Evolutionary conservation across 2,113 vertebrate species (phyloP), one percentile per base, ranked within the genome.

Genomic region (Burhinus bistriatus): DNA sequence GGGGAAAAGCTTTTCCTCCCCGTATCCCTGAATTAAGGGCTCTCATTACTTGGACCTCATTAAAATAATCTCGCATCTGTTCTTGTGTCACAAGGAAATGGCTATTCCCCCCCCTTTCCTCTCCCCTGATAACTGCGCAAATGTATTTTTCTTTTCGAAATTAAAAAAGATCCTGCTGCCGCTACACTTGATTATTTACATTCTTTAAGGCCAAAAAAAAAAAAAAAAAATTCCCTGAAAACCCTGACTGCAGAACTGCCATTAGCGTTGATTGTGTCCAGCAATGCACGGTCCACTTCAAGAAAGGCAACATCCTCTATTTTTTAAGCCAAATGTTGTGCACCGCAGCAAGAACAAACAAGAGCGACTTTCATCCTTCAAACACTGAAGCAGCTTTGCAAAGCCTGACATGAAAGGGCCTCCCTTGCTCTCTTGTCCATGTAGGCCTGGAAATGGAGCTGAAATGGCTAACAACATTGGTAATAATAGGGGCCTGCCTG

Each of bases 401-500:
- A 96, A 98, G 97, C 97, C 98, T 95, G 97, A 99, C 98, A 99
- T 99, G 98, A 99, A 99, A 99, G 98, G 93, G 92, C 97, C 97
- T 95, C 65, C 98, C 97, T 98, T 98, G 96, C 97, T 94, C 95
- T 97, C 97, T 98, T 97, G 90, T 98, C 98, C 98, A 97, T 96
- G 78, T 91, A 98, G 97, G 98, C 97, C 96, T 97, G 97, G 97
- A 99, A 99, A 99, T 98, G 98, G 98, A 98, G 97, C 94, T 91
- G 97, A 97, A 98, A 98, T 97, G 94, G 96, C 98, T 98, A 96
- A 98, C 98, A 98, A 98, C 95, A 97, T 98, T 97, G 98, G 98
- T 98, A 98, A 99, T 99, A 99, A 99, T 98, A 98, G 98, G 98
- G 98, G 97, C 97, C 98, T 97, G 97, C 98, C 98, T 97, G 97